A percentile compares a stretch with the other conserved stretches of the same genome.
Evolutionary conservation across 2,888 invertebrate species (phyloP).

Genomic region (Ormyrus rosae): DNA sequence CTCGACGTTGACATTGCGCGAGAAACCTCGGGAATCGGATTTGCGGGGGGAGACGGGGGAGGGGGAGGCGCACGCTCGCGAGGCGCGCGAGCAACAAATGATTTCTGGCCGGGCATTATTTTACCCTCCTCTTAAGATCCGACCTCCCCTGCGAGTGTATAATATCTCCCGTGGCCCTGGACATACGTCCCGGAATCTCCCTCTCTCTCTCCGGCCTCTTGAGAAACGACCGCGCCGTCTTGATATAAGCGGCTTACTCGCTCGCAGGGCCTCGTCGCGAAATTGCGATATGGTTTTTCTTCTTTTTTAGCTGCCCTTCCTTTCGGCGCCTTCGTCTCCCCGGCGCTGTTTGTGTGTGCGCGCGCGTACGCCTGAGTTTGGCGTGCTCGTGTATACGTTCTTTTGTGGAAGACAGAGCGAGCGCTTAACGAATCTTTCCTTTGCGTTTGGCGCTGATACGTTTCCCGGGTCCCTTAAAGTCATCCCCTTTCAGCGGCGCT

Average conservation of each 20-base stretch:
- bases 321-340: too few relatives aligned
- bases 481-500: too few relatives aligned
- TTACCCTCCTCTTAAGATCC: conserved; percentile 55
- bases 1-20: conserved; percentile 36
- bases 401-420: background rate
- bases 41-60: conserved; percentile 18
- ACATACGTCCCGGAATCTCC: conserved; percentile 59
- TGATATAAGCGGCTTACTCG: conserved; percentile 62
- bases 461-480: background rate
- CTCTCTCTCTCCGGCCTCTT: conserved; percentile 46
- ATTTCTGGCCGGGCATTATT: conserved; percentile 57
- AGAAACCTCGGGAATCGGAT: conserved; percentile 52
- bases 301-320: conserved; percentile 21
- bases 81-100: conserved; percentile 57
- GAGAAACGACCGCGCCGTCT: conserved; percentile 59
- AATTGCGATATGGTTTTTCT: conserved; percentile 60
- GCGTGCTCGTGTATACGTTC: background rate
- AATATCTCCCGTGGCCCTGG: conserved; percentile 56
- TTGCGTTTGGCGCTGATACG: background rate
- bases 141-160: conserved; percentile 29
- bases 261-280: conserved; percentile 50
- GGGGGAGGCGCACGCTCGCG: background rate
- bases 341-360: too few relatives aligned
- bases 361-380: too few relatives aligned
- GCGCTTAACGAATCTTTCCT: conserved; percentile 27